These are phyloP conservation scores for Apostichopus parvimensis DNA, from an alignment of 35 echinoderm and acorn worm genomes.

Conservation along the genomic window DNA sequence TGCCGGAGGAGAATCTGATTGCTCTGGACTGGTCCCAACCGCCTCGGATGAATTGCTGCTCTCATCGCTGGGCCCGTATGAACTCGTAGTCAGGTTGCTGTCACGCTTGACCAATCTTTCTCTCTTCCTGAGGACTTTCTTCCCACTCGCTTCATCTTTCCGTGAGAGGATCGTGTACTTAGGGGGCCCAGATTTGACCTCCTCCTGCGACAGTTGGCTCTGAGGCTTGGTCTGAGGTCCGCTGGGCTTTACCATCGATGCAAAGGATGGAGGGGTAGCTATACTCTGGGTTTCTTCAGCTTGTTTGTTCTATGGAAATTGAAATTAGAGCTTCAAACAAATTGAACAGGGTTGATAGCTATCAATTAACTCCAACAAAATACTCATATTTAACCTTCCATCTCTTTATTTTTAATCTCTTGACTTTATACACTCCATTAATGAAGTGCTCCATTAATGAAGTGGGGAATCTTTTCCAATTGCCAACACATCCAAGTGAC, in stretches of 20 bases:
- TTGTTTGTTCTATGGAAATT: background rate
- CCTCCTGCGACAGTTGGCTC: conserved; percentile 14
- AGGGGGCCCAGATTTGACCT: background rate
- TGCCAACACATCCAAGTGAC: no score
- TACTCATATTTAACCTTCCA: background rate
- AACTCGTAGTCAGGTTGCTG: background rate
- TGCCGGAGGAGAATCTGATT: background rate
- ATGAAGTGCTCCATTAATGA: no score
- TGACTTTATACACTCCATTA: background rate
- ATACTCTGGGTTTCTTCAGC: background rate
- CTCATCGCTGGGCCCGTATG: conserved; percentile 32
- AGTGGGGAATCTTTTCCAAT: no score
- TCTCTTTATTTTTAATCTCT: background rate
- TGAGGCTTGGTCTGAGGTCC: conserved; percentile 2
- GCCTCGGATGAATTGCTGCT: conserved; percentile 36
- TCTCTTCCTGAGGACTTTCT: conserved; percentile 41
- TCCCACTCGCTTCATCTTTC: background rate
- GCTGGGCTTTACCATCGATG: conserved; percentile 16
- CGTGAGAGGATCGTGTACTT: conserved; percentile 36
- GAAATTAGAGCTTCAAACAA: background rate
- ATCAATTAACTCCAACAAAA: background rate
- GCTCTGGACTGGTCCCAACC: conserved; percentile 1
- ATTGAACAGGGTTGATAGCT: background rate
- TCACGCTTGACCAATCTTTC: conserved; percentile 7
- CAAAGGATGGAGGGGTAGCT: conserved; percentile 30